phyloP scores from a whole-genome alignment of 2,888 invertebrate species.

The Rotaria macrura region DNA sequence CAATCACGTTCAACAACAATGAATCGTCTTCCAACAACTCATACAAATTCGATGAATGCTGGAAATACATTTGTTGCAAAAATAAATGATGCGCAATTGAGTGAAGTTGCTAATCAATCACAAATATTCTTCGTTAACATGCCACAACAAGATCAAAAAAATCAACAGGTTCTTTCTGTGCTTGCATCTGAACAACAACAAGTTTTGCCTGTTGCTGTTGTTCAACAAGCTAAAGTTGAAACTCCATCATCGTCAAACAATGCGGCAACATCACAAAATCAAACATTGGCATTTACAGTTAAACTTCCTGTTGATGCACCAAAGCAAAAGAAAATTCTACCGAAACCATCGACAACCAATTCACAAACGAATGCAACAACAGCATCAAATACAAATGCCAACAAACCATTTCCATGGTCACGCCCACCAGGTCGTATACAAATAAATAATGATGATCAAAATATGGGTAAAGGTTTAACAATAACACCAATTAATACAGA shows the following conservation, averaged over 20 bases:
- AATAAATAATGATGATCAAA: not conserved
- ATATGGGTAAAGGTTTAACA: not conserved
- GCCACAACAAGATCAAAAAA: not conserved
- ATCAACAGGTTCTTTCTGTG: not conserved
- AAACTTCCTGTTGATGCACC: not conserved
- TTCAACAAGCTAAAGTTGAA: not conserved
- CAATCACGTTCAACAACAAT: not conserved
- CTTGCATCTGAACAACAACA: not conserved
- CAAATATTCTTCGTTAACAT: slow-evolving; percentile 6
- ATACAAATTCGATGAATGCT: not conserved
- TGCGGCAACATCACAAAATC: not conserved
- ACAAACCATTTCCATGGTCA: not conserved
- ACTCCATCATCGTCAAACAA: not conserved
- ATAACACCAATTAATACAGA: not conserved
- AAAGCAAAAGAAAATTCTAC: not conserved
- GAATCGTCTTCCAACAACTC: not conserved
- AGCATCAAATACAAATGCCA: too few species aligned
- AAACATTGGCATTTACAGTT: not conserved
- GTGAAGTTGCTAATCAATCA: too few species aligned
- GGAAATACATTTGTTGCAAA: not conserved
- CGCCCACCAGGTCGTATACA: not conserved
- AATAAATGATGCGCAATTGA: too few species aligned
- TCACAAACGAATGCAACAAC: not conserved
- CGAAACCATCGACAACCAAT: not conserved
- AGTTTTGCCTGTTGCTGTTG: not conserved